Evolutionary conservation across 2,113 vertebrate genomes (phyloP).

Genomic region (Cheilinus undulatus): DNA sequence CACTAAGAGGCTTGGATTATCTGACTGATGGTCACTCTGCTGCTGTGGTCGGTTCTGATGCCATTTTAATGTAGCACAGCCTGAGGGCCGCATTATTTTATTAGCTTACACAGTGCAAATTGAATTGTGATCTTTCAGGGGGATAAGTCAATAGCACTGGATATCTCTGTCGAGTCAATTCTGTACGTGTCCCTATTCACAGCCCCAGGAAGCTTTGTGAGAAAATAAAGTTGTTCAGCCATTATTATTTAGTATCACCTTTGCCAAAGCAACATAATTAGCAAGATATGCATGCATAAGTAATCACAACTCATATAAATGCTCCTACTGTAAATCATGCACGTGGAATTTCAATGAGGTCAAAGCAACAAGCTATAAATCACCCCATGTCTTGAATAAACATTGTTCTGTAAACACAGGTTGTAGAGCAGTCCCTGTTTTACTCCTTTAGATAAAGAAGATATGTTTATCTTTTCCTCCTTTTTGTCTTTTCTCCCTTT

Average conservation of each 20-base stretch:
- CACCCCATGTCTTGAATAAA: constrained; percentile 45
- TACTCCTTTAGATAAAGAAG: constrained; percentile 16
- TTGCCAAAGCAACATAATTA: constrained; percentile 60
- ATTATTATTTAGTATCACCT: constrained; percentile 32
- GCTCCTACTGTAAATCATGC: constrained; percentile 40
- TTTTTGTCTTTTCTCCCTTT: not conserved
- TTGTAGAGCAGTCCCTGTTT: not conserved
- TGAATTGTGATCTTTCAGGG: constrained; percentile 27
- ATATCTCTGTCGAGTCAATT: constrained; percentile 2
- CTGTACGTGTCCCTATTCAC: not conserved
- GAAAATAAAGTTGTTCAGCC: constrained; percentile 18
- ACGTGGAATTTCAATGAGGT: constrained; percentile 65
- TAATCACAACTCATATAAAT: constrained; percentile 54
- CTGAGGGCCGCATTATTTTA: constrained; percentile 18
- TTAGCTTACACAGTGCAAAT: constrained; percentile 43
- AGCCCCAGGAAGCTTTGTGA: not conserved
- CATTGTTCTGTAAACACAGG: constrained; percentile 56
- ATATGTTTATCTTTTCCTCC: constrained; percentile 15
- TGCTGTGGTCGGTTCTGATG: constrained; percentile 9
- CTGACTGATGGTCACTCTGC: not conserved
- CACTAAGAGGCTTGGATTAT: not conserved
- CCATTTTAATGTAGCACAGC: constrained; percentile 23
- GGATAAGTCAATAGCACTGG: constrained; percentile 8
- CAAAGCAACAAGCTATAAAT: constrained; percentile 60
- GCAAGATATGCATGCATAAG: constrained; percentile 65